Percentiles rank a stretch among this genome's conserved stretches.
phyloP scores from a whole-genome alignment of 2,113 vertebrate species.

The Centropus bengalensis region DNA sequence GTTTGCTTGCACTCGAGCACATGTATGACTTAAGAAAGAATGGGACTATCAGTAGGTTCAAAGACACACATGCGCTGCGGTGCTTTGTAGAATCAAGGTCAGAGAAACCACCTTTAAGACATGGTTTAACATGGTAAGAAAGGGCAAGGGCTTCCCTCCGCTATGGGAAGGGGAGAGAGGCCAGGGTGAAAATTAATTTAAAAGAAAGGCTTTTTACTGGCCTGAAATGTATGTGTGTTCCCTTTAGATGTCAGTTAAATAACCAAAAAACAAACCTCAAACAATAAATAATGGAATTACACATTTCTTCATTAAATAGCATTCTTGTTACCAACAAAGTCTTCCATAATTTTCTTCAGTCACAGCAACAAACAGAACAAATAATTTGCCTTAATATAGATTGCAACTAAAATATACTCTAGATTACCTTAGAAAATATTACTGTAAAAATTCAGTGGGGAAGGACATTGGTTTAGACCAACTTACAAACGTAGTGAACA shows the following conservation, averaged over 20 bases:
- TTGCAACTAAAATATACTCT: slow-evolving; percentile 71
- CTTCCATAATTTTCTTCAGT: slow-evolving; percentile 72
- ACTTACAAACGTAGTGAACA: slow-evolving; percentile 25
- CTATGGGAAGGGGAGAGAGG: not conserved
- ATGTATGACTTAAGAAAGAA: not conserved
- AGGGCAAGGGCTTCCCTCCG: not conserved
- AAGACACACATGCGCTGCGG: not conserved
- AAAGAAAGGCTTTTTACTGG: slow-evolving; percentile 45
- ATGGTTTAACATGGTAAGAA: not conserved
- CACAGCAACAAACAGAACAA: slow-evolving; percentile 74
- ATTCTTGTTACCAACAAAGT: slow-evolving; percentile 74
- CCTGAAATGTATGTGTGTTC: slow-evolving; percentile 44
- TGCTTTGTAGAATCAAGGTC: not conserved
- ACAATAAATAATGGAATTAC: slow-evolving; percentile 82
- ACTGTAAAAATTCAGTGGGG: slow-evolving; percentile 60
- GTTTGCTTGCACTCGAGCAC: not conserved
- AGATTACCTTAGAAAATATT: slow-evolving; percentile 69
- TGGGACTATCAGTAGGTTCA: not conserved
- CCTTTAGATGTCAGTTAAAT: slow-evolving; percentile 61
- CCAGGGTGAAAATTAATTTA: not conserved
- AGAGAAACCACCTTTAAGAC: slow-evolving; percentile 7
- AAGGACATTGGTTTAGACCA: slow-evolving; percentile 42
- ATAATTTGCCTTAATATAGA: slow-evolving; percentile 73
- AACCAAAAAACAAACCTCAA: slow-evolving; percentile 73
- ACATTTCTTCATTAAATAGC: slow-evolving; percentile 79